Conservation (phyloP, 1,140 invertebrate genomes). For the Brachionus manjavacas region DNA sequence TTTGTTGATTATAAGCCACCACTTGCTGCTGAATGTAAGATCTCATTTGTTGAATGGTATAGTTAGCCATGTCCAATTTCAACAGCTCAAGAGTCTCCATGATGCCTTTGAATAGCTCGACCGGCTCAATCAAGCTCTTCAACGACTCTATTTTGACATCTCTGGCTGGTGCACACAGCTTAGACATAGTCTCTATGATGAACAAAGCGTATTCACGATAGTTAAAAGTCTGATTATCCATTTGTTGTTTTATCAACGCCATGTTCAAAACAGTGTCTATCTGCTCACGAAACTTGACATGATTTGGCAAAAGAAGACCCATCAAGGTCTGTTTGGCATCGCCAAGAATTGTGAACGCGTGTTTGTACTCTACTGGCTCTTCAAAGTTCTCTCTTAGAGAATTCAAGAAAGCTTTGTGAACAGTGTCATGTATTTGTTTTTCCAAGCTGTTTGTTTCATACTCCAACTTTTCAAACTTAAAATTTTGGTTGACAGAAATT, state of each 20-base stretch:
- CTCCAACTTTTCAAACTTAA: constrained; percentile 75
- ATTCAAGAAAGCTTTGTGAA: constrained; percentile 91
- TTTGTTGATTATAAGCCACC: constrained; percentile 82
- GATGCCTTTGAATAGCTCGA: constrained; percentile 71
- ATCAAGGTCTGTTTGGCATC: constrained; percentile 74
- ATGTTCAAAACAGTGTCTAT: constrained; percentile 80
- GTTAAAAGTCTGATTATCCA: constrained; percentile 67
- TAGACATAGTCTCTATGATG: constrained; percentile 78
- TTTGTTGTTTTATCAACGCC: constrained; percentile 78
- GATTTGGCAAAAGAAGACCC: constrained; percentile 65
- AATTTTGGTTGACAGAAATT: constrained; percentile 85
- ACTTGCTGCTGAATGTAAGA: constrained; percentile 71
- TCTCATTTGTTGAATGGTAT: constrained; percentile 76
- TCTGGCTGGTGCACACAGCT: constrained; percentile 82
- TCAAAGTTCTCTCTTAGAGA: constrained; percentile 71
- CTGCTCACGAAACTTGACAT: constrained; percentile 72
- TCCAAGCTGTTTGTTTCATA: constrained; percentile 69
- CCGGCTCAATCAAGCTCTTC: constrained; percentile 68
- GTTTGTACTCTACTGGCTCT: constrained; percentile 75
- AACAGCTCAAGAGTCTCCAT: constrained; percentile 73
- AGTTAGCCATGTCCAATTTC: constrained; percentile 89
- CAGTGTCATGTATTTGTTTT: constrained; percentile 74
- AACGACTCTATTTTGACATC: constrained; percentile 80
- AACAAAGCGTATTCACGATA: constrained; percentile 78
- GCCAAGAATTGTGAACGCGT: constrained; percentile 73